phyloP scores from a whole-genome alignment of 2,888 invertebrate species.

The Abscondita cerata region DNA sequence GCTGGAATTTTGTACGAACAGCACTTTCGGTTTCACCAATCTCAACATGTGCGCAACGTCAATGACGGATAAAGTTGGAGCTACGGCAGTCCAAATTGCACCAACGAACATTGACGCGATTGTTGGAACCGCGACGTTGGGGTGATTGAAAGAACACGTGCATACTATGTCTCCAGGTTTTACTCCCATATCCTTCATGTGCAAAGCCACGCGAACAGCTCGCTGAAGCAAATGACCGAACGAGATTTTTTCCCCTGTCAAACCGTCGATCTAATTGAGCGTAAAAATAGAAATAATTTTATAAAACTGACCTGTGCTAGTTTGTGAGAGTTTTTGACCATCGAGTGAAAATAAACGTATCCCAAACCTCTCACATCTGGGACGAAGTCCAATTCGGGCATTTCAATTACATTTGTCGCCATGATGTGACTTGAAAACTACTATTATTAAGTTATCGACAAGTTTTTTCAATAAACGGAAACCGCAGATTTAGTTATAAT shows the following conservation, averaged over 20 bases:
- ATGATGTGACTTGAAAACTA: no score
- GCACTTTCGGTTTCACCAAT: neutral
- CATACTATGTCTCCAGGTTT: neutral
- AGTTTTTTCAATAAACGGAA: no score
- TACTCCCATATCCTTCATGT: neutral
- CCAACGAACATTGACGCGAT: constrained; percentile 9
- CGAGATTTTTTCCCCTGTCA: neutral
- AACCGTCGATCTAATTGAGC: neutral
- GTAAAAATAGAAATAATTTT: neutral
- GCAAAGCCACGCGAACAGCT: neutral
- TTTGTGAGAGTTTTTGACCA: neutral
- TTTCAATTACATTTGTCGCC: no score
- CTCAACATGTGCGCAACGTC: neutral
- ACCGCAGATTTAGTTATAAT: no score
- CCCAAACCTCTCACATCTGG: neutral
- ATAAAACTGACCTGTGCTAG: neutral
- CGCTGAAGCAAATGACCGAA: neutral
- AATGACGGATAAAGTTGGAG: neutral
- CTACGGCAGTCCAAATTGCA: neutral
- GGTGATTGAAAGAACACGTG: neutral
- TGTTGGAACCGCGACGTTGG: neutral
- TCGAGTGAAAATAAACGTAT: neutral
- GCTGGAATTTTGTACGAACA: neutral
- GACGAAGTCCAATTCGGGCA: neutral
- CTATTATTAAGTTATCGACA: no score